A percentile compares a stretch with the other conserved stretches of the same genome.
phyloP scores from a whole-genome alignment of 2,888 invertebrate species.

The Autographa pulchrina region DNA sequence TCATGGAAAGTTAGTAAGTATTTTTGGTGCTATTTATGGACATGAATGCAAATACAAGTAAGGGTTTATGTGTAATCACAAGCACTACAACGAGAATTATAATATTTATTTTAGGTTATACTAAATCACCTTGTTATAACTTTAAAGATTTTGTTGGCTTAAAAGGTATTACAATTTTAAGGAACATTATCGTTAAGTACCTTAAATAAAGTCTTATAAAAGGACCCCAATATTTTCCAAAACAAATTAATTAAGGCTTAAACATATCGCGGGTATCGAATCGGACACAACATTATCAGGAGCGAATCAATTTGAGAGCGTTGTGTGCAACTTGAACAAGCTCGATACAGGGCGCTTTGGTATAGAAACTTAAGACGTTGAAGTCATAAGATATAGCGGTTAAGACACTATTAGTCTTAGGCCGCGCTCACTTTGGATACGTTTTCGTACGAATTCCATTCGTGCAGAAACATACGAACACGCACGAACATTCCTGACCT shows the following conservation, averaged over 20 bases:
- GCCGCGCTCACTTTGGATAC: no score
- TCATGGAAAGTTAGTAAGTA: background rate
- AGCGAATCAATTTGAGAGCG: constrained; percentile 75
- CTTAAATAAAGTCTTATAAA: constrained; percentile 8
- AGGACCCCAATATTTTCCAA: constrained; percentile 40
- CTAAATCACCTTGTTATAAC: no score
- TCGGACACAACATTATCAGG: constrained; percentile 64
- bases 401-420: background rate
- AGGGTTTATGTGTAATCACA: no score
- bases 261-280: constrained; percentile 52
- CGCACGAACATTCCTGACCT: no score
- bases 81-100: no score
- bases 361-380: constrained; percentile 59
- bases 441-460: no score
- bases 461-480: no score
- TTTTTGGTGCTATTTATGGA: no score
- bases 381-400: constrained; percentile 41
- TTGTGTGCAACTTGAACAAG: constrained; percentile 72
- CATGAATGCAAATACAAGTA: no score
- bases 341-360: constrained; percentile 70
- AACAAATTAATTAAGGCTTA: constrained; percentile 56
- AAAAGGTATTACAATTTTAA: no score
- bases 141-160: no score
- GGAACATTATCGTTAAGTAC: background rate
- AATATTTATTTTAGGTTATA: no score